Evolutionary conservation across 2,888 invertebrate genomes (phyloP).

Genomic region (Chrysotoxum bicinctum): DNA sequence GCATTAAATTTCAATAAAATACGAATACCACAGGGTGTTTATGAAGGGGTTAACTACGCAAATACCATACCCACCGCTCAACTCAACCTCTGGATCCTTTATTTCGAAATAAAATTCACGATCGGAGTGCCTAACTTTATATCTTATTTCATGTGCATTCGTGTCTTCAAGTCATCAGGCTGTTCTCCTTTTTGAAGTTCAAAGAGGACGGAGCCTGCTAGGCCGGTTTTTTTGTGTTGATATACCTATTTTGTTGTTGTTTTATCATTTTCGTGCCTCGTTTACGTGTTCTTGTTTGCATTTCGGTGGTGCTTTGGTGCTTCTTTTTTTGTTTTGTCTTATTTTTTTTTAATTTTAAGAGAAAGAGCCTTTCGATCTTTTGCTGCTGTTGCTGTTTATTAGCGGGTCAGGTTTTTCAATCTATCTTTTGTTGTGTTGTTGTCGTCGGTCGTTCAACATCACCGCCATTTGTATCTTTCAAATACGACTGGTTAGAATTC

Average conservation of each 20-base stretch:
- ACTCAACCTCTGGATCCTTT: conserved; percentile 13
- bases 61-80: background rate
- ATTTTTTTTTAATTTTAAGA: background rate
- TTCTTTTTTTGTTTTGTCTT: conserved; percentile 46
- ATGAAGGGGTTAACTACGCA: background rate
- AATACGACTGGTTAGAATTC: conserved; percentile 25
- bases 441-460: conserved; percentile 1
- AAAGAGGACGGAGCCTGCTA: conserved; percentile 54
- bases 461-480: background rate
- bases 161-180: conserved; percentile 35
- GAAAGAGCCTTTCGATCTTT: conserved; percentile 48
- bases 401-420: conserved; percentile 60
- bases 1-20: conserved; percentile 25
- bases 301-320: conserved; percentile 44
- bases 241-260: conserved; percentile 52
- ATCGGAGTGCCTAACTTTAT: background rate
- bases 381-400: conserved; percentile 22
- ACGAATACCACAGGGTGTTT: background rate
- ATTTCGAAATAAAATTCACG: background rate
- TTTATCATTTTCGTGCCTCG: conserved; percentile 25
- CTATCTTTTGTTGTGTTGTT: conserved; percentile 32
- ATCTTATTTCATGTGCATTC: conserved; percentile 25
- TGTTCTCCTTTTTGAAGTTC: conserved; percentile 41
- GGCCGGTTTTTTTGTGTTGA: conserved; percentile 61
- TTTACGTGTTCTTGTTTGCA: conserved; percentile 31